Percentiles rank a stretch among this genome's conserved stretches.
phyloP scores from a whole-genome alignment of 1,140 invertebrate species.

The Protaetia brevitarsis region DNA sequence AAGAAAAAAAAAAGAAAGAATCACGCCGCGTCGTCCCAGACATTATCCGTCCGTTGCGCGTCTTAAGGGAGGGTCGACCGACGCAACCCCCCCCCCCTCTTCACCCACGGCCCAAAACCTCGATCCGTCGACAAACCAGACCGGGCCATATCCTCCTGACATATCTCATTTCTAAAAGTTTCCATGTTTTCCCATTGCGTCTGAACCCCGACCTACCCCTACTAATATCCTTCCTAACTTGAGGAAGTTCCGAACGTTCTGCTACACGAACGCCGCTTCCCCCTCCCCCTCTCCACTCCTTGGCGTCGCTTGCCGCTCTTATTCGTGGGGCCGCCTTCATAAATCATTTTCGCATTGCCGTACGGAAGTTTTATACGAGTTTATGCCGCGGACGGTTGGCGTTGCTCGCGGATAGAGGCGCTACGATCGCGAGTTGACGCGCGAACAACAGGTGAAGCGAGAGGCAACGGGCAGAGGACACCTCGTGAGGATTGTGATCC shows the following conservation, averaged over 20 bases:
- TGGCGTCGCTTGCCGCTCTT: not conserved
- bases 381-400: not conserved
- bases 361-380: constrained; percentile 3
- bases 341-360: constrained; percentile 12
- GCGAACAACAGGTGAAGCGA: constrained; percentile 10
- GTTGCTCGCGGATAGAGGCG: too few relatives aligned
- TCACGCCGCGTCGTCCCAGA: not conserved
- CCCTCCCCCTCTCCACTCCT: not conserved
- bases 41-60: not conserved
- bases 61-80: constrained; percentile 3
- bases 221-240: constrained; percentile 19
- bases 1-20: not conserved
- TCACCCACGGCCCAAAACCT: not conserved
- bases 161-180: constrained; percentile 32
- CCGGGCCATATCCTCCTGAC: constrained; percentile 24
- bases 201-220: constrained; percentile 16
- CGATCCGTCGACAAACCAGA: not conserved
- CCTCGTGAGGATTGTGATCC: too few relatives aligned
- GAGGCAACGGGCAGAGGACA: too few relatives aligned
- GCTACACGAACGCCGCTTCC: not conserved
- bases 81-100: not conserved
- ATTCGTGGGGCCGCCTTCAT: not conserved
- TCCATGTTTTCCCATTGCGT: constrained; percentile 29
- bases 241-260: constrained; percentile 8
- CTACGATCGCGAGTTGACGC: too few relatives aligned